phyloP scores from a whole-genome alignment of 2,113 vertebrate genomes.

The Pluvialis apricaria region DNA sequence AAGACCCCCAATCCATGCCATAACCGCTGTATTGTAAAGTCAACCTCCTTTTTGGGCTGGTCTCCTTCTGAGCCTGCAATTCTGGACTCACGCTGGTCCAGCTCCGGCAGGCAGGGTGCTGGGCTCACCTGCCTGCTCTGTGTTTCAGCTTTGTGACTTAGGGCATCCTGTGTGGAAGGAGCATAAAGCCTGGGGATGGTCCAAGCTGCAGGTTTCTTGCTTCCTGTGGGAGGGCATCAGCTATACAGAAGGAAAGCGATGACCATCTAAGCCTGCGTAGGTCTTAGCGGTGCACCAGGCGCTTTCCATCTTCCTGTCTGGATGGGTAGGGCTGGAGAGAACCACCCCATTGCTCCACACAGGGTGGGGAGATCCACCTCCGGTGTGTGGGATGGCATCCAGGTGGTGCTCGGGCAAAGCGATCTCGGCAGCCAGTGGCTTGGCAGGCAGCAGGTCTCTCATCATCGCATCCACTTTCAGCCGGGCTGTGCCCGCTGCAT shows the following conservation, averaged over 20 bases:
- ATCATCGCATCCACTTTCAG: background rate
- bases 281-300: background rate
- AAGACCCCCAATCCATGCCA: background rate
- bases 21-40: background rate
- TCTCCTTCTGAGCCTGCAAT: background rate
- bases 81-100: background rate
- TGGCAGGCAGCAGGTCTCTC: background rate
- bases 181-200: background rate
- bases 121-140: background rate
- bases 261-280: background rate
- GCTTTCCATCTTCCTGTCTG: background rate
- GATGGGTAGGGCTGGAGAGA: background rate
- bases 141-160: background rate
- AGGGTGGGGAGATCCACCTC: background rate
- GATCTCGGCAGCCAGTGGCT: background rate
- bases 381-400: background rate
- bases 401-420: rapidly evolving
- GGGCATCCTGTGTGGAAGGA: background rate
- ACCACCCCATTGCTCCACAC: background rate
- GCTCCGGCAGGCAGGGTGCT: background rate
- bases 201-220: background rate
- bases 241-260: background rate
- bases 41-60: background rate
- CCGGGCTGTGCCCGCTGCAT: background rate
- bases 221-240: background rate